phyloP scores from a whole-genome alignment of 2,888 invertebrate genomes.

The Eristalis pertinax region DNA sequence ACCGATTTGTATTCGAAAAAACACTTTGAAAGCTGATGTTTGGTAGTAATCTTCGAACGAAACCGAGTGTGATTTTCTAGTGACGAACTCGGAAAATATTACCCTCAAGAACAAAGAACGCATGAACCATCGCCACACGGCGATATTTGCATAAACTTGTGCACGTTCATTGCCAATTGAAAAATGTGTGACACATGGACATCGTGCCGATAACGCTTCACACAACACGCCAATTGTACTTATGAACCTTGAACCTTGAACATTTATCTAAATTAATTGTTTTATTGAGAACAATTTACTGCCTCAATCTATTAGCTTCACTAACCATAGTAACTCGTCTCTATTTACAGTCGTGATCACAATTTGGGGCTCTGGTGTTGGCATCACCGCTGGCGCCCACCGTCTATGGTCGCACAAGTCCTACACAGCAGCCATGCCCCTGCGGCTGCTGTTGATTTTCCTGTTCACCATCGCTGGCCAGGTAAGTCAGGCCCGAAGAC shows the following conservation, averaged over 20 bases:
- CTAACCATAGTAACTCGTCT: conserved; percentile 4
- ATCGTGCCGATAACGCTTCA: background rate
- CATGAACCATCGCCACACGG: background rate
- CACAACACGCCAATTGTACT: conserved; percentile 23
- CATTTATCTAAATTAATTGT: conserved; percentile 55
- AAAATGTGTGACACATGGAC: background rate
- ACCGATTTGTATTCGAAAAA: no score
- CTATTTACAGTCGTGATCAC: conserved; percentile 82
- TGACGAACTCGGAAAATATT: no score
- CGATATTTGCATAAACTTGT: background rate
- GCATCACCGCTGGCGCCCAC: conserved; percentile 91
- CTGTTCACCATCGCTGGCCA: conserved; percentile 91
- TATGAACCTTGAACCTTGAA: conserved; percentile 36
- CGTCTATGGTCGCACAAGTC: conserved; percentile 91
- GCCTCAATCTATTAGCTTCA: conserved; percentile 15
- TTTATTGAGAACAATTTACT: conserved; percentile 51
- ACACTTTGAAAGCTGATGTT: no score
- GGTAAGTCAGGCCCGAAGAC: conserved; percentile 81
- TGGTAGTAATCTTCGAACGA: no score
- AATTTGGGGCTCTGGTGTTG: conserved; percentile 89
- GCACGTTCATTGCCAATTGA: background rate
- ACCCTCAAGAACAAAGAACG: no score
- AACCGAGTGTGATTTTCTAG: no score
- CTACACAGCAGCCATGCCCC: conserved; percentile 88
- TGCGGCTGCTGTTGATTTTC: conserved; percentile 86